These are phyloP conservation scores for Perizoma flavofasciatum DNA, from an alignment of 2,888 invertebrate species.

Conservation along the genomic window DNA sequence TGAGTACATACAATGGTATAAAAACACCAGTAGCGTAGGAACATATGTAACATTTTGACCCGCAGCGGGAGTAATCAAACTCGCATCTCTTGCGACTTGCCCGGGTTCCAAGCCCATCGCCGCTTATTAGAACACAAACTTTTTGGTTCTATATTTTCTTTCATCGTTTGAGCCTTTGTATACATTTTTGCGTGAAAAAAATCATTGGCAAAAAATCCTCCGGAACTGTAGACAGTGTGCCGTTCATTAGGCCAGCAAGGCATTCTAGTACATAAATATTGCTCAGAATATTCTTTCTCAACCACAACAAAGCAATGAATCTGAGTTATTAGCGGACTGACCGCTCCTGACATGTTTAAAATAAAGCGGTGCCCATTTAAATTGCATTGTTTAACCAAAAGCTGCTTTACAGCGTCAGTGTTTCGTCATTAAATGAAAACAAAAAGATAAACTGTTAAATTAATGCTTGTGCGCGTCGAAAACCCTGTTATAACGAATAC, in stretches of 20 bases:
- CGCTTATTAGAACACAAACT: not conserved
- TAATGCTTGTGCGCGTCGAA: slow-evolving; percentile 43
- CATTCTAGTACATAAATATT: too few species aligned
- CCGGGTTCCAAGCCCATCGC: too few species aligned
- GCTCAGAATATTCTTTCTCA: not conserved
- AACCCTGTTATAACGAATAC: slow-evolving; percentile 47
- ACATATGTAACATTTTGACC: too few species aligned
- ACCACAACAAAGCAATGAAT: slow-evolving; percentile 1
- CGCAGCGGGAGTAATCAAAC: too few species aligned
- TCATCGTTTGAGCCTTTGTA: too few species aligned
- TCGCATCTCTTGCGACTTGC: too few species aligned
- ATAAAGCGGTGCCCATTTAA: slow-evolving; percentile 34
- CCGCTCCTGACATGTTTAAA: slow-evolving; percentile 29
- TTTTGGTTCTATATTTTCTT: not conserved
- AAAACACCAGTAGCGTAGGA: too few species aligned
- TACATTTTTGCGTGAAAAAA: too few species aligned
- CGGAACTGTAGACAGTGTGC: too few species aligned
- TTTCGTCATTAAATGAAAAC: slow-evolving; percentile 49
- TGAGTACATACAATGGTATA: too few species aligned
- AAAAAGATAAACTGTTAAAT: slow-evolving; percentile 53
- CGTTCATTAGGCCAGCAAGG: too few species aligned
- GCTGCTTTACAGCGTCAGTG: slow-evolving; percentile 35
- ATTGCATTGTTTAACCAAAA: slow-evolving; percentile 35
- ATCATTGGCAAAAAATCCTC: too few species aligned
- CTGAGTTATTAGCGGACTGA: slow-evolving; percentile 18